phyloP scores from a whole-genome alignment of 2,888 invertebrate genomes.

The Aphodius sticticus region DNA sequence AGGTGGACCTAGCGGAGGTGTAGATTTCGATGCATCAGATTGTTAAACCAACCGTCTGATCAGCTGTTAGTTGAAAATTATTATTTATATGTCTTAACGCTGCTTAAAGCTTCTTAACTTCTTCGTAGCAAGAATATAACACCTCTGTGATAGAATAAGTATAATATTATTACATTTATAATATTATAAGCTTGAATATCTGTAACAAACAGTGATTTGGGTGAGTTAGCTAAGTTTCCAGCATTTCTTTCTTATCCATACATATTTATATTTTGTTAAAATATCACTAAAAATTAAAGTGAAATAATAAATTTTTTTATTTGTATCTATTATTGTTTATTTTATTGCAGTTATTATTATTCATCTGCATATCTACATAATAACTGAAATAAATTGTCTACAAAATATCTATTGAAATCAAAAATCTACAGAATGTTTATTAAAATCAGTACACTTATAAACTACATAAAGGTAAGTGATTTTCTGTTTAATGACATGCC shows the following conservation, averaged over 20 bases:
- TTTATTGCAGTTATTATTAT: not conserved
- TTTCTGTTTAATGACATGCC: too few species aligned
- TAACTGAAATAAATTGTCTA: too few species aligned
- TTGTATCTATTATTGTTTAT: not conserved
- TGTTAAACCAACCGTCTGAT: constrained; percentile 52
- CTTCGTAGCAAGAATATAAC: constrained; percentile 29
- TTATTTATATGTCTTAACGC: constrained; percentile 25
- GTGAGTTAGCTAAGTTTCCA: not conserved
- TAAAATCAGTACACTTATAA: too few species aligned
- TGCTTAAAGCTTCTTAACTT: constrained; percentile 26
- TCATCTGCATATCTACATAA: too few species aligned
- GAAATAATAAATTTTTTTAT: not conserved
- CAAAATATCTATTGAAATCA: too few species aligned
- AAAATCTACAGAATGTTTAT: too few species aligned
- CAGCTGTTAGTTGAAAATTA: constrained; percentile 23
- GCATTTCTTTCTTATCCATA: not conserved
- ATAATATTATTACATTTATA: constrained; percentile 22
- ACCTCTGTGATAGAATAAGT: constrained; percentile 37
- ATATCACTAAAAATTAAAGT: not conserved
- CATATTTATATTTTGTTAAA: not conserved
- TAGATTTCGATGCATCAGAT: constrained; percentile 66
- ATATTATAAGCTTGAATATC: not conserved
- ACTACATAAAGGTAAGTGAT: too few species aligned
- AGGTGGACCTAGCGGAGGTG: constrained; percentile 41
- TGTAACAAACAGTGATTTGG: too few species aligned